Evolutionary conservation across 2,888 invertebrate species (phyloP).

Genomic region (Meganola albula): DNA sequence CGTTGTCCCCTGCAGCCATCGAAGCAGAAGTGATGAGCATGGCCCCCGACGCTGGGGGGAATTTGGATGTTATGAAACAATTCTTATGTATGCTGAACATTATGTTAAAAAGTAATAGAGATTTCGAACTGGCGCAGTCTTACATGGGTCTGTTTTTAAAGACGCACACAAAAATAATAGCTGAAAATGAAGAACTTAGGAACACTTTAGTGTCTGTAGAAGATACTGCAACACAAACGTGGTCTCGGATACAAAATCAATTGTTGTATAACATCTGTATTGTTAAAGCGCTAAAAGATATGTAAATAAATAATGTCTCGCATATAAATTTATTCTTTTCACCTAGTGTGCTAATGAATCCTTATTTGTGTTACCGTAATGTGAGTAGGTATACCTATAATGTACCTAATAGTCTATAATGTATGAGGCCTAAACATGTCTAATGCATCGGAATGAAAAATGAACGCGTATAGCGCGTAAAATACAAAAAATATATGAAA

Average conservation of each 20-base stretch:
- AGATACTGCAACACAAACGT: slow-evolving; percentile 77
- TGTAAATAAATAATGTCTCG: slow-evolving; percentile 35
- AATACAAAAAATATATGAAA: slow-evolving; percentile 19
- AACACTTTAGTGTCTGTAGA: slow-evolving; percentile 76
- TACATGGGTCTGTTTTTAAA: slow-evolving; percentile 94
- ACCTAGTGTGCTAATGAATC: too few species aligned
- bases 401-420: neutral
- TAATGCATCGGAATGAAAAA: slow-evolving; percentile 12
- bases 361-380: too few species aligned
- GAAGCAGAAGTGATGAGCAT: slow-evolving; percentile 92
- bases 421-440: neutral
- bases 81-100: slow-evolving; percentile 86
- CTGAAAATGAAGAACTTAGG: slow-evolving; percentile 73
- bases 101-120: slow-evolving; percentile 84
- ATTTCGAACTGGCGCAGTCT: slow-evolving; percentile 94
- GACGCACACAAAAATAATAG: slow-evolving; percentile 81
- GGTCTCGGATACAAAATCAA: slow-evolving; percentile 82
- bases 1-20: slow-evolving; percentile 87
- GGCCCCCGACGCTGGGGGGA: slow-evolving; percentile 84
- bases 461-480: slow-evolving; percentile 9
- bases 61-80: slow-evolving; percentile 82
- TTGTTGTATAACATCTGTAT: slow-evolving; percentile 86
- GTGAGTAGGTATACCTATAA: too few species aligned
- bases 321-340: neutral
- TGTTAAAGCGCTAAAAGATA: slow-evolving; percentile 84